Percentiles rank a stretch among this genome's conserved stretches.
Evolutionary conservation across 2,113 vertebrate species (phyloP).

Genomic region (Gymnocephalus cernua): DNA sequence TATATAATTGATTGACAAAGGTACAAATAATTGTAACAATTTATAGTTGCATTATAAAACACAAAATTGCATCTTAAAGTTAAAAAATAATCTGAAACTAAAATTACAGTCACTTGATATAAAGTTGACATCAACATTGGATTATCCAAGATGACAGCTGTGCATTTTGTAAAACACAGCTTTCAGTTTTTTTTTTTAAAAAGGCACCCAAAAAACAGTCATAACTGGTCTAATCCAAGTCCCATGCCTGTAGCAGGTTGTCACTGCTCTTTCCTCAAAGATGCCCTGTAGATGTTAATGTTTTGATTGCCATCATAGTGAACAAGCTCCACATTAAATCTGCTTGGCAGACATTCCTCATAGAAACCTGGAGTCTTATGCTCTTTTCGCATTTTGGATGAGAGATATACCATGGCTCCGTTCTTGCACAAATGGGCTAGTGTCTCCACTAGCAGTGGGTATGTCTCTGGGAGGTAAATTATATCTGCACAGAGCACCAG

Average conservation of each 20-base stretch:
- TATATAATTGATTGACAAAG: background rate
- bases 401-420: constrained; percentile 82
- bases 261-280: constrained; percentile 43
- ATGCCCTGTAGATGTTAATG: constrained; percentile 87
- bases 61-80: background rate
- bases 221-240: background rate
- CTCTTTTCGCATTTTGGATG: constrained; percentile 88
- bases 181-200: background rate
- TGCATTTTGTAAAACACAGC: background rate
- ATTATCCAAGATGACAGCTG: background rate
- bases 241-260: background rate
- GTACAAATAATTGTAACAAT: background rate
- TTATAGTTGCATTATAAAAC: background rate
- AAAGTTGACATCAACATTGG: background rate
- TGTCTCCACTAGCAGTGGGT: constrained; percentile 85
- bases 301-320: constrained; percentile 80
- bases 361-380: constrained; percentile 84
- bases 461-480: constrained; percentile 88
- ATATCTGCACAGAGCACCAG: constrained; percentile 90
- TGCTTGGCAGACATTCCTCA: constrained; percentile 78
- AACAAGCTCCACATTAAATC: constrained; percentile 83
- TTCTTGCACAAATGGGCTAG: constrained; percentile 85
- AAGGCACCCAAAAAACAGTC: background rate
- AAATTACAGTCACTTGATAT: no score
- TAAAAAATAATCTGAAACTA: background rate